phyloP scores from a whole-genome alignment of 2,797 vertebrate species.

The Hoplostethus mediterraneus region DNA sequence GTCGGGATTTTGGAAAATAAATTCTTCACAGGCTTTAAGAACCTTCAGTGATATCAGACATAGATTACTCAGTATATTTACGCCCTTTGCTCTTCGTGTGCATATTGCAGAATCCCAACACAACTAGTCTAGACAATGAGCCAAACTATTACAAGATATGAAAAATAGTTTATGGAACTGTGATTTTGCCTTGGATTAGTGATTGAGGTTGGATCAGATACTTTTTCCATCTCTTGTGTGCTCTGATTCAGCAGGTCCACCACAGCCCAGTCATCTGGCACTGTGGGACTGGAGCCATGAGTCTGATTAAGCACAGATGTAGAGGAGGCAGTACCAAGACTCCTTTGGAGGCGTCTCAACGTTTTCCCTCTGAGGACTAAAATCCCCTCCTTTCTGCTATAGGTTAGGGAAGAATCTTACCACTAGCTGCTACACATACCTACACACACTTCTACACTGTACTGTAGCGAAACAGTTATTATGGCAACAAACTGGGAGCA shows the following conservation, averaged over 20 bases:
- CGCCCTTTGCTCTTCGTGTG: conserved; percentile 2
- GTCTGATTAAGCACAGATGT: conserved; percentile 76
- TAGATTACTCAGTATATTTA: not conserved
- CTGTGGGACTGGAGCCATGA: conserved; percentile 50
- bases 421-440: not conserved
- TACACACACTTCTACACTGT: conserved; percentile 16
- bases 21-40: conserved; percentile 12
- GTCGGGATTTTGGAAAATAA: conserved; percentile 21
- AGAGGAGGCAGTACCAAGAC: conserved; percentile 51
- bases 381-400: conserved; percentile 24
- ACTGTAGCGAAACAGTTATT: not conserved
- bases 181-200: conserved; percentile 12
- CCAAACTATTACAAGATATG: conserved; percentile 8
- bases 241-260: conserved; percentile 78
- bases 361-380: conserved; percentile 44
- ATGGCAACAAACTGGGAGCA: conserved; percentile 12
- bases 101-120: not conserved
- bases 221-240: conserved; percentile 56
- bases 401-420: not conserved
- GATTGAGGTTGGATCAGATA: conserved; percentile 33
- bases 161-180: conserved; percentile 29
- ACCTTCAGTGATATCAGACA: not conserved
- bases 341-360: conserved; percentile 46
- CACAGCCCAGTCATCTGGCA: conserved; percentile 75
- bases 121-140: not conserved